Evolutionary conservation across 2,113 vertebrate species (phyloP).

Genomic region (Apodemus sylvaticus): DNA sequence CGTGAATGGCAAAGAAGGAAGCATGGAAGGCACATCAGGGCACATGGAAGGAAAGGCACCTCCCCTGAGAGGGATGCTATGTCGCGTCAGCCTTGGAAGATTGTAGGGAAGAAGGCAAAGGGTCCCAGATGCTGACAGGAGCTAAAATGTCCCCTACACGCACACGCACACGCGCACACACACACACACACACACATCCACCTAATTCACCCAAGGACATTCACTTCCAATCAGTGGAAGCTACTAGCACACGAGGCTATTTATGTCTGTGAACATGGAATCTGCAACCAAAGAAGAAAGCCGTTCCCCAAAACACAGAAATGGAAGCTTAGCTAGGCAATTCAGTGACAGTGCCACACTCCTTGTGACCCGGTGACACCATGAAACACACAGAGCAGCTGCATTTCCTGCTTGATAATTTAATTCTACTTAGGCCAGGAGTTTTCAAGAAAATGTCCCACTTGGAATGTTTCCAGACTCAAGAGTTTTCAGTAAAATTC

Average conservation of each 20-base stretch:
- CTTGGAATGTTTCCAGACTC: neutral
- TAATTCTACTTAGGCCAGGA: neutral
- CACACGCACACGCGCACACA: too few relatives aligned
- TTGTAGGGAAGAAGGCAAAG: neutral
- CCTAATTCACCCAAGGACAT: neutral
- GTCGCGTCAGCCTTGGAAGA: neutral
- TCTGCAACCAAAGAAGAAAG: neutral
- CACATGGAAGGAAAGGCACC: too few relatives aligned
- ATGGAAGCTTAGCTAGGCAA: neutral
- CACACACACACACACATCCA: fast-evolving
- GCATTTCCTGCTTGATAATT: neutral
- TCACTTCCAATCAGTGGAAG: neutral
- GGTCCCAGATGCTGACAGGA: neutral
- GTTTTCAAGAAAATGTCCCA: neutral
- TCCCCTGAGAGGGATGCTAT: neutral
- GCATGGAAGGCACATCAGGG: too few relatives aligned
- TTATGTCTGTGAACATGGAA: neutral
- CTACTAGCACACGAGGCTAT: neutral
- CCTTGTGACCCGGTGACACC: neutral
- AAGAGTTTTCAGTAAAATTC: too few relatives aligned
- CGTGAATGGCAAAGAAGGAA: neutral
- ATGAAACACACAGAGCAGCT: neutral
- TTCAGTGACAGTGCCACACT: neutral
- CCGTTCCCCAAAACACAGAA: neutral
- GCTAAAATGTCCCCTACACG: neutral